Conservation (phyloP, 2,797 vertebrate genomes). For the Chelmon rostratus region DNA sequence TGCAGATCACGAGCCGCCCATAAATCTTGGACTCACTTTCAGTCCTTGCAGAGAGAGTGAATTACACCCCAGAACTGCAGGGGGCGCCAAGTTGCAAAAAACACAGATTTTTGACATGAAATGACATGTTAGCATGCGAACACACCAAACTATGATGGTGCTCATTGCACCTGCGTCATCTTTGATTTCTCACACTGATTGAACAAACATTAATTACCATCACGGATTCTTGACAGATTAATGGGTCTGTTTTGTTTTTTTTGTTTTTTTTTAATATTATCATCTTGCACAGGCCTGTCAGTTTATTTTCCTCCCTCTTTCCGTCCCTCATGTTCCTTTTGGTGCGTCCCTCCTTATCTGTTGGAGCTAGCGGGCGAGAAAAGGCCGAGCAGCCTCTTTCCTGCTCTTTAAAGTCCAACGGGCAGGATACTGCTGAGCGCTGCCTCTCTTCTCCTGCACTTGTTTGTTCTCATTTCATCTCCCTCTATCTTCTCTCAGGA, state of each 20-base stretch:
- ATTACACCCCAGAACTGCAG: no score
- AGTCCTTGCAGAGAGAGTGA: no score
- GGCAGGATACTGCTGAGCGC: slow-evolving; percentile 71
- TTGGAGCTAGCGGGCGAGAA: slow-evolving; percentile 62
- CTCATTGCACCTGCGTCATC: not conserved
- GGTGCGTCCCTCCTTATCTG: slow-evolving; percentile 69
- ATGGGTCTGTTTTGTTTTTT: not conserved
- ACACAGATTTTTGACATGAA: no score
- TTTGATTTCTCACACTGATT: slow-evolving; percentile 39
- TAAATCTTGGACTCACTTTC: no score
- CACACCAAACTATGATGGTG: not conserved
- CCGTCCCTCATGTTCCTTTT: slow-evolving; percentile 48
- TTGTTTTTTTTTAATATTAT: slow-evolving; percentile 48
- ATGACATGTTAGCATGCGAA: no score
- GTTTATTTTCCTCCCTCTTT: slow-evolving; percentile 51
- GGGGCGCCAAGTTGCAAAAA: no score
- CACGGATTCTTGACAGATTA: slow-evolving; percentile 40
- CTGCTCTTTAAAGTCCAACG: slow-evolving; percentile 73
- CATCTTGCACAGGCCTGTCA: slow-evolving; percentile 46
- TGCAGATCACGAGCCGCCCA: no score
- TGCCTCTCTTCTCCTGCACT: slow-evolving; percentile 68
- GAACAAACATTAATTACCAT: slow-evolving; percentile 39
- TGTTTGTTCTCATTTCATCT: slow-evolving; percentile 75
- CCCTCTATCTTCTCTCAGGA: slow-evolving; percentile 52
- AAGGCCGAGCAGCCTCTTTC: slow-evolving; percentile 64